These are phyloP conservation scores for Triops cancriformis DNA, from an alignment of 1,140 invertebrate genomes.

Conservation along the genomic window DNA sequence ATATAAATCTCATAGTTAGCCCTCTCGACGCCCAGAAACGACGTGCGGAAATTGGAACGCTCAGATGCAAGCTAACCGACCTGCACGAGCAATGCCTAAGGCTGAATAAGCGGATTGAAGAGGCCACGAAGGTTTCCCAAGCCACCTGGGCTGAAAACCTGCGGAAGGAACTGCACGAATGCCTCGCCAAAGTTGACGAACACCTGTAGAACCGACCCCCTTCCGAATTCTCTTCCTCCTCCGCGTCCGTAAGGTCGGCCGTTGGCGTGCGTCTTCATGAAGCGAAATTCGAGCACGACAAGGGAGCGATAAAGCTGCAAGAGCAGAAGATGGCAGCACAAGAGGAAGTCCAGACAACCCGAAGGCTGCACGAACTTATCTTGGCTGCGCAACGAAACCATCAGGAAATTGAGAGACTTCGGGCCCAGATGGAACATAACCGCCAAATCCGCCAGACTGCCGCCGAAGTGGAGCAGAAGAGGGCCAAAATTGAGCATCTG, in stretches of 20 bases:
- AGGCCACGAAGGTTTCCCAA: not conserved
- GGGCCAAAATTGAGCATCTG: not conserved
- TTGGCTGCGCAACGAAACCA: not conserved
- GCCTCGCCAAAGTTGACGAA: too few species aligned
- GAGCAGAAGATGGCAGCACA: not conserved
- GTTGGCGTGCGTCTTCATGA: too few species aligned
- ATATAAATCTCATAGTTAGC: not conserved
- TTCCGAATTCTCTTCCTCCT: too few species aligned
- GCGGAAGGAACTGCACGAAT: too few species aligned
- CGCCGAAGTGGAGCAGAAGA: not conserved
- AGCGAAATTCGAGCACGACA: too few species aligned
- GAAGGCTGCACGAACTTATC: not conserved
- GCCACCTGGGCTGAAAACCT: too few species aligned
- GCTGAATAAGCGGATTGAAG: not conserved
- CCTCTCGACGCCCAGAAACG: not conserved
- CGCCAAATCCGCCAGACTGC: not conserved
- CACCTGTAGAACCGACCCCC: too few species aligned
- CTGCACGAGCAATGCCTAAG: not conserved
- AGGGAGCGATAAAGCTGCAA: too few species aligned
- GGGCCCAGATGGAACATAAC: not conserved
- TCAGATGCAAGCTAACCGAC: not conserved
- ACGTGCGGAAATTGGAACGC: not conserved
- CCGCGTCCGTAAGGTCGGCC: too few species aligned
- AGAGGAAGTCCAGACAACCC: not conserved
- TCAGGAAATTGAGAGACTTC: not conserved